phyloP scores from a whole-genome alignment of 2,888 invertebrate genomes.

The Eupithecia vulgata region DNA sequence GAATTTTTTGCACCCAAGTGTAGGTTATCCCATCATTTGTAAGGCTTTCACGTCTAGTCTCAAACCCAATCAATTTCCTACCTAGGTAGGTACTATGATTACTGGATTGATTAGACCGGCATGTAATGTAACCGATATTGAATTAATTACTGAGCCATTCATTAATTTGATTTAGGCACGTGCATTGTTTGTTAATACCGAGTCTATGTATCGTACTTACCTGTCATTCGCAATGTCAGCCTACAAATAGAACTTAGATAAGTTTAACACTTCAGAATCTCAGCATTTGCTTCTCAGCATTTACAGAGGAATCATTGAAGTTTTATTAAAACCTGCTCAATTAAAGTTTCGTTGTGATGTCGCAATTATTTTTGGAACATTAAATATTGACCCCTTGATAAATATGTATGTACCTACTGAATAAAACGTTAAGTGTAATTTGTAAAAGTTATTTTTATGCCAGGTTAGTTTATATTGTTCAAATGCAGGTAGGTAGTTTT shows the following conservation, averaged over 20 bases:
- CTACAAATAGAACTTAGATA: not conserved
- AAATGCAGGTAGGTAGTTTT: not conserved
- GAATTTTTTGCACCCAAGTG: no score
- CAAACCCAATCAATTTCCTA: conserved; percentile 70
- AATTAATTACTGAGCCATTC: conserved; percentile 59
- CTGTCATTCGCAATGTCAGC: not conserved
- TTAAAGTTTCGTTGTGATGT: no score
- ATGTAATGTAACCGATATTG: conserved; percentile 64
- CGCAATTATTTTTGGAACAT: no score
- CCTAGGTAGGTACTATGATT: conserved; percentile 57
- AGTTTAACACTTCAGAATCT: not conserved
- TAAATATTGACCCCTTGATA: no score
- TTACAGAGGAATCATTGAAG: no score
- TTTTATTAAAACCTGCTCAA: no score
- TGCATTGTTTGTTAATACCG: conserved; percentile 32
- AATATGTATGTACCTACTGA: not conserved
- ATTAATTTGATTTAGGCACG: conserved; percentile 43
- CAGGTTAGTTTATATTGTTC: not conserved
- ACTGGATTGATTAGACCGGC: conserved; percentile 69
- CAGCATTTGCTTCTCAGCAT: no score
- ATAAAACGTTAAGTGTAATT: not conserved
- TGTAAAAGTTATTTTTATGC: not conserved
- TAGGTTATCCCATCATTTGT: not conserved
- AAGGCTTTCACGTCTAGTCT: conserved; percentile 43
- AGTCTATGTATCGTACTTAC: not conserved